A percentile compares a stretch with the other conserved stretches of the same genome.
Conservation (phyloP, 2,113 vertebrate genomes). For the Copsychus sechellarum region DNA sequence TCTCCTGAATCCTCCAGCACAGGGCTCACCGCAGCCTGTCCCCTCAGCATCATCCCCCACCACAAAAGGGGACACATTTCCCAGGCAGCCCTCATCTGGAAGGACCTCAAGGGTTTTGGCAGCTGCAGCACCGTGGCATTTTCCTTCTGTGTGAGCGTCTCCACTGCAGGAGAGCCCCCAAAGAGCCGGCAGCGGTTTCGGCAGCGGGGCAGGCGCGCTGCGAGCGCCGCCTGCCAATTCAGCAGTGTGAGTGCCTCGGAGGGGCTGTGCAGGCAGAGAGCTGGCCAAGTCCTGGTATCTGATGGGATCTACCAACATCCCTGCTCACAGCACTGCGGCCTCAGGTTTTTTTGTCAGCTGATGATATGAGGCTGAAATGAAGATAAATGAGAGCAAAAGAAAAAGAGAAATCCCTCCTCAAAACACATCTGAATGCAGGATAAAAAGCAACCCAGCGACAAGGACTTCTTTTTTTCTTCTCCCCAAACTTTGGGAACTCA, state of each 20-base stretch:
- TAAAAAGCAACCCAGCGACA: neutral
- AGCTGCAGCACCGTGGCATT: neutral
- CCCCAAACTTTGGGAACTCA: slow-evolving; percentile 56
- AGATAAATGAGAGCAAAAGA: slow-evolving; percentile 23
- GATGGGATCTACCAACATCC: slow-evolving; percentile 1
- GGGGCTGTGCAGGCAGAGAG: neutral
- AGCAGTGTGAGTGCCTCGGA: neutral
- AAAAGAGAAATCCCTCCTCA: neutral
- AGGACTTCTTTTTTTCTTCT: neutral
- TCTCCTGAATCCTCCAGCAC: neutral
- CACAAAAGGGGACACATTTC: fast-evolving
- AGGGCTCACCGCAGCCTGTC: neutral
- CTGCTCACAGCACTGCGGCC: neutral
- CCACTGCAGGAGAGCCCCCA: neutral
- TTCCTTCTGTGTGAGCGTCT: neutral
- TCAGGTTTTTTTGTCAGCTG: neutral
- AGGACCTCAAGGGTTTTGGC: neutral
- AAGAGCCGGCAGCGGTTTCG: neutral
- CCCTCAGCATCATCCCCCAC: neutral
- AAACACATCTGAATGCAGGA: slow-evolving; percentile 2
- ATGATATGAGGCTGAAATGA: slow-evolving; percentile 14
- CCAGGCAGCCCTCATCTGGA: neutral
- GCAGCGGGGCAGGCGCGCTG: fast-evolving
- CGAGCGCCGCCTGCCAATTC: neutral
- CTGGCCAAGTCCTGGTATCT: neutral